These are phyloP conservation scores for Timema podura DNA, from an alignment of 2,888 invertebrate genomes.

Conservation along the genomic window DNA sequence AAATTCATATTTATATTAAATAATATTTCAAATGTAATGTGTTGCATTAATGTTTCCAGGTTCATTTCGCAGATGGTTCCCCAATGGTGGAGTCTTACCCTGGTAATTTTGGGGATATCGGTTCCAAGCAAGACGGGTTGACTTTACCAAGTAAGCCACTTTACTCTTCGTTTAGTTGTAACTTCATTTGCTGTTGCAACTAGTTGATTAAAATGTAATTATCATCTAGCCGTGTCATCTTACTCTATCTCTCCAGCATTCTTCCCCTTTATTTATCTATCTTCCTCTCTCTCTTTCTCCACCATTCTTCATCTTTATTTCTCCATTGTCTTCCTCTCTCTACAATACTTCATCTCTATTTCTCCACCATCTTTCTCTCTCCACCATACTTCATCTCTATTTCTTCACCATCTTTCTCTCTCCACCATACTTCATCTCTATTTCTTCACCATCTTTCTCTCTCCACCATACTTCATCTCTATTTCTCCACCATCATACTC, in stretches of 20 bases:
- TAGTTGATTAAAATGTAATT: no score
- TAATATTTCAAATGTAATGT: no score
- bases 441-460: neutral
- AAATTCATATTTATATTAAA: no score
- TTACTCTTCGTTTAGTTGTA: neutral
- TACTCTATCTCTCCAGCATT: neutral
- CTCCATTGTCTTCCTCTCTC: neutral
- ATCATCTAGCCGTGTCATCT: neutral
- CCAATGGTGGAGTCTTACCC: constrained; percentile 49
- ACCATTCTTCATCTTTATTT: neutral
- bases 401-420: neutral
- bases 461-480: neutral
- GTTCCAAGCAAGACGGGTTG: constrained; percentile 3
- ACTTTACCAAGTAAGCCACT: neutral
- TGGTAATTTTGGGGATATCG: constrained; percentile 14
- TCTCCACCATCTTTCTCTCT: neutral
- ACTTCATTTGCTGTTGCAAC: no score
- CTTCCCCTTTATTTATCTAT: neutral
- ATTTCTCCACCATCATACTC: neutral
- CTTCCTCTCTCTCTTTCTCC: neutral
- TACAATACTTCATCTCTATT: neutral
- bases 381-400: neutral
- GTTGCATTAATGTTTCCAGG: constrained; percentile 44
- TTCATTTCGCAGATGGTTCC: constrained; percentile 61
- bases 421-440: neutral